These are phyloP conservation scores for Rhagonycha lutea DNA, from an alignment of 2,888 invertebrate species.

Conservation along the genomic window DNA sequence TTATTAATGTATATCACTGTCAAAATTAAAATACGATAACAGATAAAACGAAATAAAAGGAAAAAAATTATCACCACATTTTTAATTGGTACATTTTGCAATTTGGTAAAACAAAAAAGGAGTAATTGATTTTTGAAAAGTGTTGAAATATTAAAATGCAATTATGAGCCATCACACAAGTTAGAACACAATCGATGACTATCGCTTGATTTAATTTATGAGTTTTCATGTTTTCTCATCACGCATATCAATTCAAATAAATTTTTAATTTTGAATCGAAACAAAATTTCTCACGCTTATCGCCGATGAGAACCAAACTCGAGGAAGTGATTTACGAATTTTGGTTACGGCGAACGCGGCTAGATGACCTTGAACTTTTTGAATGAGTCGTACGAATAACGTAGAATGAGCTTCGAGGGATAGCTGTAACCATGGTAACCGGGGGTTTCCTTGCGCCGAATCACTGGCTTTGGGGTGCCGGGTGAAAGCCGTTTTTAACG, in stretches of 20 bases:
- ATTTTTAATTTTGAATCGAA: neutral
- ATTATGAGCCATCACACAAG: neutral
- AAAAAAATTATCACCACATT: neutral
- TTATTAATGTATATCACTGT: neutral
- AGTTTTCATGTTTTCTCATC: neutral
- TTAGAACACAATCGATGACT: neutral
- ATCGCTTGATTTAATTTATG: neutral
- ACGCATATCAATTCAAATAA: neutral
- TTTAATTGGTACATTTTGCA: neutral
- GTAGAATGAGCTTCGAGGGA: constrained; percentile 43
- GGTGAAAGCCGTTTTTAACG: constrained; percentile 31
- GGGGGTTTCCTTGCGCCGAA: constrained; percentile 51
- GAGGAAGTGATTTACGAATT: constrained; percentile 1
- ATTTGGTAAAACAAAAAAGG: neutral
- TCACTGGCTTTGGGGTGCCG: constrained; percentile 39
- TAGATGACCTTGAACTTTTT: constrained; percentile 36
- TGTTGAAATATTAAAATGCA: neutral
- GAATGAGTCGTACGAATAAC: constrained; percentile 33
- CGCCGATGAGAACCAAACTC: constrained; percentile 17
- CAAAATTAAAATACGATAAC: neutral
- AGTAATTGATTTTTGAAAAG: neutral
- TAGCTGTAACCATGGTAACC: constrained; percentile 45
- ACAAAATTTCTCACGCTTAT: constrained; percentile 5
- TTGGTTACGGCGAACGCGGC: constrained; percentile 21
- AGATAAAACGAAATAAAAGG: neutral